These are phyloP conservation scores for Drosophila kanekoi DNA, from an alignment of 2,888 invertebrate species.

Conservation along the genomic window DNA sequence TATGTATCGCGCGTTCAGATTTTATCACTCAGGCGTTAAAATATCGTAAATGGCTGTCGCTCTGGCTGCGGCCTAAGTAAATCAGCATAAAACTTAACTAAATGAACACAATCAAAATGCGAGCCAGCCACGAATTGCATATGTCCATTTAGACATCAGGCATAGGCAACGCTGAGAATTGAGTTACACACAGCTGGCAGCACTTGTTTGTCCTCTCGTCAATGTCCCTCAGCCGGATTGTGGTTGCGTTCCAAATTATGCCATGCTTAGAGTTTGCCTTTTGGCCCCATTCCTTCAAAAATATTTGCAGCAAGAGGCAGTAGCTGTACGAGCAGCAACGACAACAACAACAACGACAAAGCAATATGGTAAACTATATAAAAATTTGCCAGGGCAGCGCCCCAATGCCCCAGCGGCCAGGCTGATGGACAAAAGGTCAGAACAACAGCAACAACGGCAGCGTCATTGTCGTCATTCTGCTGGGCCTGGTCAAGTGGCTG, in stretches of 20 bases:
- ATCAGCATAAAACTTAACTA: conserved; percentile 78
- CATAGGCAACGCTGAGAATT: conserved; percentile 51
- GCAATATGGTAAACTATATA: conserved; percentile 73
- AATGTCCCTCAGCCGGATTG: conserved; percentile 31
- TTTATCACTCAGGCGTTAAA: conserved; percentile 70
- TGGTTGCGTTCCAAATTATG: conserved; percentile 66
- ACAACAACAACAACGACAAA: conserved; percentile 40
- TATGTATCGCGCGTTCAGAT: conserved; percentile 59
- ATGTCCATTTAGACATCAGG: conserved; percentile 63
- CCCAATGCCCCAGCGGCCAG: conserved; percentile 24
- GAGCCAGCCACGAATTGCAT: conserved; percentile 62
- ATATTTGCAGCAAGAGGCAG: conserved; percentile 61
- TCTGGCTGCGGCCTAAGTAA: conserved; percentile 67
- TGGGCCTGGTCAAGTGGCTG: conserved; percentile 73
- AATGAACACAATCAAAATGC: conserved; percentile 78
- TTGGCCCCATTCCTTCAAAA: conserved; percentile 69
- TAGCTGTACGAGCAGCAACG: conserved; percentile 6
- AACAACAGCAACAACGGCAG: conserved; percentile 5
- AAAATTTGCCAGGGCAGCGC: conserved; percentile 61
- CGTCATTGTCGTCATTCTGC: conserved; percentile 69
- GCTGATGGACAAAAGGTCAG: conserved; percentile 69
- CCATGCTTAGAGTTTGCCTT: conserved; percentile 67
- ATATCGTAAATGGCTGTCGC: conserved; percentile 60
- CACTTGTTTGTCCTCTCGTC: conserved; percentile 55
- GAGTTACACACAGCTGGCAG: conserved; percentile 63